Evolutionary conservation across 2,113 vertebrate species (phyloP).

Genomic region (Campylomormyrus numenius): DNA sequence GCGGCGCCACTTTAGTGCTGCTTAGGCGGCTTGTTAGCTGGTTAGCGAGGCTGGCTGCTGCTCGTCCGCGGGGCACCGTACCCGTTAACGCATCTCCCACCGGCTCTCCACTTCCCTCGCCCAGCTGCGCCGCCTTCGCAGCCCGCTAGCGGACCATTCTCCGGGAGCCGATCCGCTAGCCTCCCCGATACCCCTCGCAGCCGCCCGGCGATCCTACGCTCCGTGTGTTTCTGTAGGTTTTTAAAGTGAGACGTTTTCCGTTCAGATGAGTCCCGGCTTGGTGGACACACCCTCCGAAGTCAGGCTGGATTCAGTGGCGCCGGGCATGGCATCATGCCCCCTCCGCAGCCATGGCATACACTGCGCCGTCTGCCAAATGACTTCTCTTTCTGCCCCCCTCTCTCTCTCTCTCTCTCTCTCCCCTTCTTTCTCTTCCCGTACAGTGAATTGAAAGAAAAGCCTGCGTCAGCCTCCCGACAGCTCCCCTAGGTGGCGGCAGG

Average conservation of each 20-base stretch:
- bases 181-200: slow-evolving; percentile 38
- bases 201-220: slow-evolving; percentile 32
- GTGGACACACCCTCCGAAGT: slow-evolving; percentile 22
- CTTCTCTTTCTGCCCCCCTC: not conserved
- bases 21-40: not conserved
- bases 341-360: not conserved
- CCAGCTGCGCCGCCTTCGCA: slow-evolving; percentile 25
- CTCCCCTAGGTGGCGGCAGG: slow-evolving; percentile 27
- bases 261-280: not conserved
- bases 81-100: slow-evolving; percentile 36
- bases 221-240: not conserved
- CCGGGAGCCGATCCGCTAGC: slow-evolving; percentile 19
- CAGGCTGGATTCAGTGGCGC: slow-evolving; percentile 5
- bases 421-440: not conserved
- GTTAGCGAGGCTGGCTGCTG: slow-evolving; percentile 13
- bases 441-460: not conserved
- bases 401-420: not conserved
- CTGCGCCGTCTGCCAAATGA: not conserved
- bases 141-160: slow-evolving; percentile 56
- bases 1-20: not conserved
- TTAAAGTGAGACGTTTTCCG: not conserved
- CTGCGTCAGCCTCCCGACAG: slow-evolving; percentile 19
- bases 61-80: not conserved
- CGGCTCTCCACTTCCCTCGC: slow-evolving; percentile 35
- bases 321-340: not conserved